Evolutionary conservation across 2,888 invertebrate genomes (phyloP), one percentile per base, ranked within the genome.

Genomic region (Macroteleia sp.): DNA sequence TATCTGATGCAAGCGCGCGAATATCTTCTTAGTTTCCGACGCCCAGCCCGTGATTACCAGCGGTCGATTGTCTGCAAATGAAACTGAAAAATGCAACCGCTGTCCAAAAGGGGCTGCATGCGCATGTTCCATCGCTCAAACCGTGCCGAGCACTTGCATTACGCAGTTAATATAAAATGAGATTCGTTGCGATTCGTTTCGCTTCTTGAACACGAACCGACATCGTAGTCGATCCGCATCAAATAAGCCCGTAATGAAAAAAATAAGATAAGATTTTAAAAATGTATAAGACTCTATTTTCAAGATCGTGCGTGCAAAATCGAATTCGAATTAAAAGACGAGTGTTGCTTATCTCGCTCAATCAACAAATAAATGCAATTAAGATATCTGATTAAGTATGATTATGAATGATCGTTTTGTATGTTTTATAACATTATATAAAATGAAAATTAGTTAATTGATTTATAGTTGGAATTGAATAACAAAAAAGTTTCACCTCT

Each of bases 1-100:
- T 88, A 88, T 88, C 88, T 88, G 88, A 88, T 88, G 85, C 83
- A 87, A 85, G 83, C 84, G 88, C 85, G 87, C 87, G 85, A 88
- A 87, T 88, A 88, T 88, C 87, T 86, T 83, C 79, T 77, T 84
- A 82, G 85, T 85, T 89, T 89, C 88, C 87, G 88, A 88, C 87
- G 85, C 85, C 86, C 87, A 83, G 84, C 81, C 83, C 82, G 83
- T 85, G 87, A 87, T 88, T 87, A 88, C 85, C 81, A 77, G 70
- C 70, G 85, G 84, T 85, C 87, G 87, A 88, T 87, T 87, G 87
- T 88, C 86, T 85, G 86, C 82, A 84, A 86, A 85, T 83, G 84
- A 83, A 85, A 86, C 85, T 86, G 85, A 87, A 87, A 88, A 87
- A 87, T 86, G 82, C 84, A 86, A 83, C 82, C 83, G 82, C 82